These are phyloP conservation scores for Vimba vimba DNA, from an alignment of 2,113 vertebrate genomes.

Conservation along the genomic window DNA sequence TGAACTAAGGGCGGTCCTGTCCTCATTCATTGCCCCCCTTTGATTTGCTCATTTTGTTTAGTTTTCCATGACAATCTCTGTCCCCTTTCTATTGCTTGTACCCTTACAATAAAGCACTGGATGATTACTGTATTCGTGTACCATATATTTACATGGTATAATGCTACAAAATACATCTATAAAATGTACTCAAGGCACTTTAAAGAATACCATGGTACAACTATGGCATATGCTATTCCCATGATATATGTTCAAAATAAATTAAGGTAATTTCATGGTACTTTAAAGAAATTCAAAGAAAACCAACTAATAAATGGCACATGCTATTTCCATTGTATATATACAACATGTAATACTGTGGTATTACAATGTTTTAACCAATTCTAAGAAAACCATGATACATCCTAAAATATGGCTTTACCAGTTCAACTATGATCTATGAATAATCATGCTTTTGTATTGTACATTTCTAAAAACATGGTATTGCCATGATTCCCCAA, in stretches of 20 bases:
- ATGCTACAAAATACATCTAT: no score
- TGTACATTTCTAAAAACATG: neutral
- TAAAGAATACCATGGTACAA: neutral
- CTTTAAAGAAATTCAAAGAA: neutral
- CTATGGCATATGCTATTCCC: neutral
- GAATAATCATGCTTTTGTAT: neutral
- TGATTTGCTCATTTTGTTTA: neutral
- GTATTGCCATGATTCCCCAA: neutral
- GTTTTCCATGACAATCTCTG: neutral
- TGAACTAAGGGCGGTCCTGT: slow-evolving; percentile 22
- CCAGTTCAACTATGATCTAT: neutral
- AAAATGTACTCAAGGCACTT: neutral
- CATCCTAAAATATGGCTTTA: neutral
- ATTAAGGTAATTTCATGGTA: neutral
- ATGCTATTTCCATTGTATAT: neutral
- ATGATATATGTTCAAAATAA: neutral
- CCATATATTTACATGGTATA: no score
- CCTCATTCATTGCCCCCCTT: slow-evolving; percentile 6
- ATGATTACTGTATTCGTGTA: no score
- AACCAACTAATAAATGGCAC: neutral
- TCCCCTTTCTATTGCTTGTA: neutral
- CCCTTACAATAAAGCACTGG: neutral
- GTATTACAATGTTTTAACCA: neutral
- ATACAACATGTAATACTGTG: neutral
- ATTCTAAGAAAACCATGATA: neutral